Base-by-base conservation (phyloP, 2,113 vertebrate genomes). In the Corythoichthys intestinalis region DNA sequence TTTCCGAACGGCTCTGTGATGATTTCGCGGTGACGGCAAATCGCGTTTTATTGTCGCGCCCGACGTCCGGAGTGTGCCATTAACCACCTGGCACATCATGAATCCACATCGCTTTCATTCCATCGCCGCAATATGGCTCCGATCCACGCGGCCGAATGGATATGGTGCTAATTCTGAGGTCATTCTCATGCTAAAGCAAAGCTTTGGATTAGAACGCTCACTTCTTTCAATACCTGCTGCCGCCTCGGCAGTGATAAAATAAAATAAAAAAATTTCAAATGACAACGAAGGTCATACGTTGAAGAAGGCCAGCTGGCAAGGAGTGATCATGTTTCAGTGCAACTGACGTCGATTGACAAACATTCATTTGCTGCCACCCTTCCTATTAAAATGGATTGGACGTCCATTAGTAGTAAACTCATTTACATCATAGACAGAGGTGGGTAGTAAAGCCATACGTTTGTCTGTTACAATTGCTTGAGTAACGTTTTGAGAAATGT, bases 51-150 rank as follows among this genome's bases (percentile, higher is more conserved):
- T 72, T 62, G 72, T 57, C 67, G 66, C 69, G 17, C 57, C 71
- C 60, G 56, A 59, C 41, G 65, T 74, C 49, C 49, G 38, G 61
- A 71, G 73, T 52, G 71, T 73, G 62, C 75, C 70, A 84, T 87
- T 84, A 87, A 72, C 83, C 87, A 86, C 71, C 87, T 87, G 87
- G 77, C 83, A 82, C 69, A 76, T 80, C 61, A 71, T 72, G 48
- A 56, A 52, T 71, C 15, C 46, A 38, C 34, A 41, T 38, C 75
- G 63, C 58, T 73, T 53, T 78, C 69, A 72, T 85, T 72, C 20
- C 8, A 56, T 10, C 4, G 53, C 53, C 5, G 78, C 47, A 41
- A 50, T 37, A 59, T 61, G 44, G 35, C 59, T 60, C 6, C 12
- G 37, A 6, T 37, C 57, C 14, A 15, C 58, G 8, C 15, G 14